These are phyloP conservation scores for Drosophila mauritiana DNA, from an alignment of 1,140 invertebrate genomes.

Conservation along the genomic window DNA sequence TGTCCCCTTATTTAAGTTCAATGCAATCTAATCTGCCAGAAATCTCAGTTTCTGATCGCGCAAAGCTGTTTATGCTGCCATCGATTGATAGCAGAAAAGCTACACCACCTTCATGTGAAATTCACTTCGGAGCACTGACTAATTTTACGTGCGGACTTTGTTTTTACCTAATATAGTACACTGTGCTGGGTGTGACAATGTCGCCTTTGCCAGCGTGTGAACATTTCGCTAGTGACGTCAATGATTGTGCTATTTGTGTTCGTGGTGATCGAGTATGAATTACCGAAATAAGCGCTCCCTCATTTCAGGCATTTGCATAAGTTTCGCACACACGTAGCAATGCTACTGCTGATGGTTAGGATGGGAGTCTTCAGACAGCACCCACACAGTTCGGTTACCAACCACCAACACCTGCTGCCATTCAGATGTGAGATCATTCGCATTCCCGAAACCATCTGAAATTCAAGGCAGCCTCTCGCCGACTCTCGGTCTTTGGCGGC, in stretches of 20 bases:
- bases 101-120: conserved; percentile 27
- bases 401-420: background rate
- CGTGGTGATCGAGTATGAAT: background rate
- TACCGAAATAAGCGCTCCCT: conserved; percentile 11
- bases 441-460: background rate
- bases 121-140: conserved; percentile 23
- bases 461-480: conserved; percentile 15
- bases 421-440: conserved; percentile 25
- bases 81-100: conserved; percentile 15
- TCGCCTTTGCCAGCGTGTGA: conserved; percentile 38
- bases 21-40: conserved; percentile 32
- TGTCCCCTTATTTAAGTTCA: conserved; percentile 10
- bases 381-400: background rate
- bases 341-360: too few species aligned
- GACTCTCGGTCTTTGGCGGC: background rate
- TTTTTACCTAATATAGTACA: conserved; percentile 14
- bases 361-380: conserved; percentile 1
- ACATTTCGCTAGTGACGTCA: conserved; percentile 40
- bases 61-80: conserved; percentile 6
- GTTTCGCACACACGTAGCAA: background rate
- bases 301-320: conserved; percentile 1
- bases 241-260: conserved; percentile 37
- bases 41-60: conserved; percentile 11
- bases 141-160: conserved; percentile 22
- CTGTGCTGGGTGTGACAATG: conserved; percentile 5